These are phyloP conservation scores for Echiichthys vipera DNA, from an alignment of 2,797 vertebrate species.

Conservation along the genomic window DNA sequence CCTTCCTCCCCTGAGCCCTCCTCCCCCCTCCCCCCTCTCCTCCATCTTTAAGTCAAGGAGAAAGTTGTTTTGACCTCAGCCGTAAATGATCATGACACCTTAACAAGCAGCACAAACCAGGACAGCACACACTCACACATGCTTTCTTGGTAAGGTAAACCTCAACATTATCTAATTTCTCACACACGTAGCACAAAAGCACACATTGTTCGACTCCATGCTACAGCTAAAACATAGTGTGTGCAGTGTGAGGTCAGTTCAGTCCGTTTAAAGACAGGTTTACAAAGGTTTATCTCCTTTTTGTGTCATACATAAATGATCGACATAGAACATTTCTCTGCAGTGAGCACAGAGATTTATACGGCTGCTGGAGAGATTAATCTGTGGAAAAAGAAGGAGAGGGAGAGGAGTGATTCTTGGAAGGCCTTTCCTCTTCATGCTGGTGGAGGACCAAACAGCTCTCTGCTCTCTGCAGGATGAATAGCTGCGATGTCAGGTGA, in stretches of 20 bases:
- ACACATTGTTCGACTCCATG: slow-evolving; percentile 1
- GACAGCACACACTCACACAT: slow-evolving; percentile 29
- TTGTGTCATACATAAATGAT: slow-evolving; percentile 66
- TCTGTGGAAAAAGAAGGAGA: slow-evolving; percentile 65
- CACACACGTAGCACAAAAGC: slow-evolving; percentile 12
- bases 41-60: slow-evolving; percentile 47
- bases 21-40: slow-evolving; percentile 1
- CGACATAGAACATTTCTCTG: slow-evolving; percentile 64
- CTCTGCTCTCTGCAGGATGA: slow-evolving; percentile 54
- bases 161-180: slow-evolving; percentile 30
- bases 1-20: slow-evolving; percentile 30
- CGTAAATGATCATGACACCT: slow-evolving; percentile 59
- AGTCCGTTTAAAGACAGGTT: slow-evolving; percentile 38
- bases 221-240: not conserved
- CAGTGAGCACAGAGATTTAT: slow-evolving; percentile 68
- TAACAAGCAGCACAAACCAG: slow-evolving; percentile 47
- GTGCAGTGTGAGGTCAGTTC: slow-evolving; percentile 29
- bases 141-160: slow-evolving; percentile 39
- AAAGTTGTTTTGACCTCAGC: slow-evolving; percentile 61
- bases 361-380: slow-evolving; percentile 68
- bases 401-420: slow-evolving; percentile 67
- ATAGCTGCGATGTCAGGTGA: slow-evolving; percentile 66
- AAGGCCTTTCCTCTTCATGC: slow-evolving; percentile 61
- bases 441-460: slow-evolving; percentile 62
- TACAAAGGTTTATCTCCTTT: slow-evolving; percentile 55